phyloP scores from a whole-genome alignment of 2,797 vertebrate genomes.

The Yasuhikotakia modesta region DNA sequence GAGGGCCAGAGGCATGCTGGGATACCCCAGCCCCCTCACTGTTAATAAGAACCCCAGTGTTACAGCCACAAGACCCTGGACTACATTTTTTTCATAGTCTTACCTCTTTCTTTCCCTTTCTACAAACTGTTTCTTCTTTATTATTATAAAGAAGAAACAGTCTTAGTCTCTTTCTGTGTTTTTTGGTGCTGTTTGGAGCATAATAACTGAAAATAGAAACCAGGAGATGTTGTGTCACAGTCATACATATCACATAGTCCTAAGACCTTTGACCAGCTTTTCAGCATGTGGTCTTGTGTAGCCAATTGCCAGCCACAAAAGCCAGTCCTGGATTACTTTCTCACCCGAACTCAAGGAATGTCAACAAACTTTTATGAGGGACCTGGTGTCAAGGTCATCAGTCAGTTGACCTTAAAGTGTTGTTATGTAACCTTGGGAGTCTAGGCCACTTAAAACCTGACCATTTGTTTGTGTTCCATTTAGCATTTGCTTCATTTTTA shows the following conservation, averaged over 20 bases:
- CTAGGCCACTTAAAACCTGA: conserved; percentile 3
- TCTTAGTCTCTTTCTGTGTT: conserved; percentile 19
- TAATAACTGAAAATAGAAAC: conserved; percentile 7
- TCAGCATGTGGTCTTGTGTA: conserved; percentile 22
- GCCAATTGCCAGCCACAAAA: conserved; percentile 57
- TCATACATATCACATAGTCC: neutral
- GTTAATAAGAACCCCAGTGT: conserved; percentile 77
- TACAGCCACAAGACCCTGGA: conserved; percentile 68
- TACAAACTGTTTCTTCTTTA: neutral
- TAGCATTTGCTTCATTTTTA: conserved; percentile 11
- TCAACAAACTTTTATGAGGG: conserved; percentile 58
- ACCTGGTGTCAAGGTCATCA: conserved; percentile 55
- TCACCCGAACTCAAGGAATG: conserved; percentile 49
- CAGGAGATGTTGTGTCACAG: neutral
- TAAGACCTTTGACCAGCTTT: conserved; percentile 22
- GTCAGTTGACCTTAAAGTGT: conserved; percentile 41
- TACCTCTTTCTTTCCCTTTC: conserved; percentile 51
- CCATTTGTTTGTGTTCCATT: conserved; percentile 35
- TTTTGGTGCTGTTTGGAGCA: neutral
- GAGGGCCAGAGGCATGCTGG: conserved; percentile 63
- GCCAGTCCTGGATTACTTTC: conserved; percentile 43
- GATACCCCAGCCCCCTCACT: conserved; percentile 67
- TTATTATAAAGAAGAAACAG: too few relatives aligned
- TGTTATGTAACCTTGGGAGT: conserved; percentile 33
- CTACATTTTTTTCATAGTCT: conserved; percentile 37